Base-by-base conservation (phyloP, 1,140 invertebrate species). In the Zelostemma sp. region DNA sequence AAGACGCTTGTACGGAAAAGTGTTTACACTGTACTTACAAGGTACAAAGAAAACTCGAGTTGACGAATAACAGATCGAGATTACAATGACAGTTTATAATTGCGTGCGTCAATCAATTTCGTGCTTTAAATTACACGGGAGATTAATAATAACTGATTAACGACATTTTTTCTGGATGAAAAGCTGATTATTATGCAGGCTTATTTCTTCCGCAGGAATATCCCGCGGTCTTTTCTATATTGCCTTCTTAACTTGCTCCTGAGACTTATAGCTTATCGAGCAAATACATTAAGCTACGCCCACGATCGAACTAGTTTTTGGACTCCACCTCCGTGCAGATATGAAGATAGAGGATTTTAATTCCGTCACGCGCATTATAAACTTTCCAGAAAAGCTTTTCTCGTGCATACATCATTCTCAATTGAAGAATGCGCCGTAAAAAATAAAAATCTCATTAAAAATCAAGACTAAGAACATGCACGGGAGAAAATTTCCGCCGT, bases 301-400 rank as follows among this genome's bases (percentile, higher is more conserved):
- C 45, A 46, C 45, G 18, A 46, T 46, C 45, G 18, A 46, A 21
- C 45, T 46, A 46, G 45, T 46, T 46, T 46, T 46, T 18, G 45
- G 45, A 19, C 45, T 46, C 45, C 45, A 46, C 45, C 45, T 46
- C 45, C 45, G 16, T 19, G 17, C 16, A 46, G 45, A 46, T 46
- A 46, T 19, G 45, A 17, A 17, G 45, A 46, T 19, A 17, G 15
- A 25, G 11, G 45, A 1, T 18, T 46, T 46, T 46, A 46, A n/a
- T n/a, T 46, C 45, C 45, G 45, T 11, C 35, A 38, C 19, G 45
- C 17, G 45, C 45, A 46, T 46, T 18, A 19, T 19, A 38, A 3
- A 38, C 11, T 11, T 14, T 14, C 3, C 35, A 18, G 45, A 19
- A 6, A 19, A 11, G 9, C 18, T 19, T 18, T 46, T 46, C 1